Conservation (phyloP, 2,113 vertebrate genomes). For the Bubo blakistoni region DNA sequence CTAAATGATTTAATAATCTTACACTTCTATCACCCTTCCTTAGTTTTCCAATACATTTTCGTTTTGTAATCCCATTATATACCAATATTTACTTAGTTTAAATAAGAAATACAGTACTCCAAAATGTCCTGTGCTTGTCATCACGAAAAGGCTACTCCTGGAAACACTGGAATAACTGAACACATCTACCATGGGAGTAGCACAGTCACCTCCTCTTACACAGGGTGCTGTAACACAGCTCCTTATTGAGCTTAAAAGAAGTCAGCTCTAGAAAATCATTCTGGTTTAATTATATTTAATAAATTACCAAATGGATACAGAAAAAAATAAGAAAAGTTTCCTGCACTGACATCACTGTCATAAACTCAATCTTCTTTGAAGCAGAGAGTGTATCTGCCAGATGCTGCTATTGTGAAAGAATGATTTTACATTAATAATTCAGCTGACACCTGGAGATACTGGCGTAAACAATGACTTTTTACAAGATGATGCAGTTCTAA, state of each 20-base stretch:
- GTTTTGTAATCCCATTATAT: neutral
- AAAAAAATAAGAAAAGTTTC: slow-evolving; percentile 63
- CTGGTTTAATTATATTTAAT: neutral
- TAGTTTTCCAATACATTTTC: neutral
- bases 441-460: slow-evolving; percentile 90
- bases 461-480: slow-evolving; percentile 96
- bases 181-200: neutral
- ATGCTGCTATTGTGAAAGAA: slow-evolving; percentile 78
- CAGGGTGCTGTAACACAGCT: neutral
- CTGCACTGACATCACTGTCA: slow-evolving; percentile 64
- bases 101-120: neutral
- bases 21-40: neutral
- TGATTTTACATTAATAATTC: slow-evolving; percentile 73
- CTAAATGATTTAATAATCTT: neutral
- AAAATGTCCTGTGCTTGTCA: neutral
- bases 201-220: neutral
- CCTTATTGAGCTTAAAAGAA: neutral
- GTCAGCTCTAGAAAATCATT: neutral
- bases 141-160: neutral
- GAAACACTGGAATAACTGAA: neutral
- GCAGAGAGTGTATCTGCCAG: slow-evolving; percentile 68
- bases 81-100: neutral
- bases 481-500: slow-evolving; percentile 88
- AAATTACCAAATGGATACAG: neutral
- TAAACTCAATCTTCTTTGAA: slow-evolving; percentile 55